Percentiles rank a stretch among this genome's conserved stretches.
These are phyloP conservation scores for Mamestra configurata DNA, from an alignment of 1,140 invertebrate genomes.

Conservation along the genomic window DNA sequence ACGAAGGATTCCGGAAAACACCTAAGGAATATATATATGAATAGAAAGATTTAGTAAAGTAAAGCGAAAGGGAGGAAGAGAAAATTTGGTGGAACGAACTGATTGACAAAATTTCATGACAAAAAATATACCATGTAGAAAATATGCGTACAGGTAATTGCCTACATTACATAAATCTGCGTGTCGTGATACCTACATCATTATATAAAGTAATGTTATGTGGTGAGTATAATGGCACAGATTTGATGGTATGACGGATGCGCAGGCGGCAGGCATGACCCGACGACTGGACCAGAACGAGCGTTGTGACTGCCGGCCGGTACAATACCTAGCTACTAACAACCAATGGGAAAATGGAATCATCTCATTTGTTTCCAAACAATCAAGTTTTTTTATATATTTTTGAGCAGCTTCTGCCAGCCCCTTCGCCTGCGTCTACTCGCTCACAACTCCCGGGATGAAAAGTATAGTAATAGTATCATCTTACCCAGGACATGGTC, in stretches of 20 bases:
- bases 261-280: slow-evolving; percentile 62
- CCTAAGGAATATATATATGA: no score
- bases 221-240: slow-evolving; percentile 45
- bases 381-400: slow-evolving; percentile 6
- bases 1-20: no score
- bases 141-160: no score
- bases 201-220: slow-evolving; percentile 42
- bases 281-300: slow-evolving; percentile 67
- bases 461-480: no score
- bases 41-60: no score
- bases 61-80: neutral
- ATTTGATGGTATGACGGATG: slow-evolving; percentile 64
- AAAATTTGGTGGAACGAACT: neutral
- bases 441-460: no score
- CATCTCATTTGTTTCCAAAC: slow-evolving; percentile 20
- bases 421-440: no score
- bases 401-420: no score
- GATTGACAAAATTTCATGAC: neutral
- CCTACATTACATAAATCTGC: slow-evolving; percentile 5
- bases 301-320: slow-evolving; percentile 58
- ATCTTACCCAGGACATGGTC: no score
- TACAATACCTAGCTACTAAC: slow-evolving; percentile 31
- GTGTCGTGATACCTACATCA: slow-evolving; percentile 40
- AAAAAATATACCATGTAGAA: neutral
- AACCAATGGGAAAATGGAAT: slow-evolving; percentile 5